Evolutionary conservation across 2,797 vertebrate genomes (phyloP).

Genomic region (Lycodopsis pacificus): DNA sequence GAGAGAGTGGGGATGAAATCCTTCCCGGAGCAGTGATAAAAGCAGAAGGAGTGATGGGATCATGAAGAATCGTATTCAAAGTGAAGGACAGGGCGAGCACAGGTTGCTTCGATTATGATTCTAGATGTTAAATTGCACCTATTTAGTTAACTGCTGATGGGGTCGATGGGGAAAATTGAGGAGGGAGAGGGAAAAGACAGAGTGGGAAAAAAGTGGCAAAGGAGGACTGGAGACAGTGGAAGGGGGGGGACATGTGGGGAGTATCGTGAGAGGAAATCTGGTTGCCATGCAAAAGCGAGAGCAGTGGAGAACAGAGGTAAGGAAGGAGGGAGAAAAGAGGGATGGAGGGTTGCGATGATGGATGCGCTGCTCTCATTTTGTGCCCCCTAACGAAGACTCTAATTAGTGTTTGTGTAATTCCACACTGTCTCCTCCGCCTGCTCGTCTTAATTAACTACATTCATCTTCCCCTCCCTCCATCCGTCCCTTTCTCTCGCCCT

Average conservation of each 20-base stretch:
- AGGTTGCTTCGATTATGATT: slow-evolving; percentile 49
- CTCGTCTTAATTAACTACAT: slow-evolving; percentile 91
- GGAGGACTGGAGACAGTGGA: slow-evolving; percentile 12
- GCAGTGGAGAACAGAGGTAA: slow-evolving; percentile 46
- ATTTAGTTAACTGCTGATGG: slow-evolving; percentile 66
- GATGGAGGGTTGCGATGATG: slow-evolving; percentile 81
- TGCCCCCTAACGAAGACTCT: slow-evolving; percentile 90
- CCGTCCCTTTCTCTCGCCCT: slow-evolving; percentile 73
- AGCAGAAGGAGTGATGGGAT: slow-evolving; percentile 43
- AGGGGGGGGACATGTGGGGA: slow-evolving; percentile 33
- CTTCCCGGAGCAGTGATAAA: slow-evolving; percentile 50
- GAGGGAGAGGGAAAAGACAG: slow-evolving; percentile 9
- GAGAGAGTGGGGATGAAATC: slow-evolving; percentile 50
- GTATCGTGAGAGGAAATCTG: slow-evolving; percentile 51
- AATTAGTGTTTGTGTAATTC: slow-evolving; percentile 92
- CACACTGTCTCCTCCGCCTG: slow-evolving; percentile 89
- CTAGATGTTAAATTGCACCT: slow-evolving; percentile 61
- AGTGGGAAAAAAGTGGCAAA: slow-evolving; percentile 38
- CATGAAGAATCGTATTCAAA: slow-evolving; percentile 47
- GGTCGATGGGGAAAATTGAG: slow-evolving; percentile 61
- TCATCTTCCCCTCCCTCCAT: slow-evolving; percentile 87
- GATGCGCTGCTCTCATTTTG: slow-evolving; percentile 84
- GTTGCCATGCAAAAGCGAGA: slow-evolving; percentile 56
- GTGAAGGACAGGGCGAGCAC: slow-evolving; percentile 29
- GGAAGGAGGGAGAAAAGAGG: slow-evolving; percentile 59